Evolutionary conservation across 92 coral and sea anemone species (phyloP).

Genomic region (Porites lobata): DNA sequence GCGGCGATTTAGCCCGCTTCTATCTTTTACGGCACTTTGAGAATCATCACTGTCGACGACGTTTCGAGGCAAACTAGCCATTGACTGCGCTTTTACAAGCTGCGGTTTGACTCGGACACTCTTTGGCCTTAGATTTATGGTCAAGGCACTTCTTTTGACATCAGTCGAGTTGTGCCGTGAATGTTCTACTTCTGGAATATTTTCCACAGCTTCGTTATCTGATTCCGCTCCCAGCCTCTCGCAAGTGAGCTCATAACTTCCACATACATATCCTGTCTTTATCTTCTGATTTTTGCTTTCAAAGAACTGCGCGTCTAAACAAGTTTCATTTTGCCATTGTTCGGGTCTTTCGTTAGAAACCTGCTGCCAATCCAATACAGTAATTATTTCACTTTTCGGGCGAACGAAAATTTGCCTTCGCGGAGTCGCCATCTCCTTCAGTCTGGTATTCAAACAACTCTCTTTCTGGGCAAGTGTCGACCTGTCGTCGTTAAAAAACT

Average conservation of each 20-base stretch:
- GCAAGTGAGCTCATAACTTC: slow-evolving; percentile 40
- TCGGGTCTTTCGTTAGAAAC: slow-evolving; percentile 14
- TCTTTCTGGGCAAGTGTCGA: not conserved
- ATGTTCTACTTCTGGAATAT: not conserved
- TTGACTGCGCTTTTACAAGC: slow-evolving; percentile 22
- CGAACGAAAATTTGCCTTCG: slow-evolving; percentile 44
- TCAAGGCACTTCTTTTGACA: slow-evolving; percentile 15
- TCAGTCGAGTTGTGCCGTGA: not conserved
- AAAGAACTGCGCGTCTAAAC: slow-evolving; percentile 35
- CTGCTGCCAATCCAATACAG: slow-evolving; percentile 51
- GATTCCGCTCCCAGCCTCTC: not conserved
- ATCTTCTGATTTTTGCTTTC: not conserved
- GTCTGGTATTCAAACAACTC: not conserved
- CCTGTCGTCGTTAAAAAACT: not conserved
- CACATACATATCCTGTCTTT: slow-evolving; percentile 33
- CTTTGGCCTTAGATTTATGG: slow-evolving; percentile 8
- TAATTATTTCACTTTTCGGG: slow-evolving; percentile 38
- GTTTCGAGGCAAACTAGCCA: slow-evolving; percentile 29
- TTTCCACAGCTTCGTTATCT: slow-evolving; percentile 3
- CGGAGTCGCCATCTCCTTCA: not conserved
- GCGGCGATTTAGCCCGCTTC: slow-evolving; percentile 1
- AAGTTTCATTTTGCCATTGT: slow-evolving; percentile 29
- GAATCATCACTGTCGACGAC: not conserved
- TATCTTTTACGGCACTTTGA: not conserved
- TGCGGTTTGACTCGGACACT: slow-evolving; percentile 3